Percentiles rank a stretch among this genome's conserved stretches.
Evolutionary conservation across 2,888 invertebrate species (phyloP).

Genomic region (Octonoba sinensis): DNA sequence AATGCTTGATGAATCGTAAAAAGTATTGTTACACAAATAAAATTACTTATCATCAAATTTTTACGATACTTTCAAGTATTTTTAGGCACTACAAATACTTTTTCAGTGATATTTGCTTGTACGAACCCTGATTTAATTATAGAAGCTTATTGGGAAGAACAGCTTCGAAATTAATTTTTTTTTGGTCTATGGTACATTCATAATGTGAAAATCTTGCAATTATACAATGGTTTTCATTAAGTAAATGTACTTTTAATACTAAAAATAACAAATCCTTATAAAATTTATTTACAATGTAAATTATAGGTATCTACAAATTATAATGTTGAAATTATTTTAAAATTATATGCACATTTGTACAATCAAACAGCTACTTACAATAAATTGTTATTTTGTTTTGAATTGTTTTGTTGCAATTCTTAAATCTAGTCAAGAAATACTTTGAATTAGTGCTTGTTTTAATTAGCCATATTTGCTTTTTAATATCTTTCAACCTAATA

Average conservation of each 20-base stretch:
- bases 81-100: no score
- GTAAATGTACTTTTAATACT: slow-evolving; percentile 1
- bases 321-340: slow-evolving; percentile 9
- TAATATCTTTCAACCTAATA: slow-evolving; percentile 22
- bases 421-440: slow-evolving; percentile 9
- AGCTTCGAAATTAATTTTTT: no score
- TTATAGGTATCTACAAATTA: not conserved
- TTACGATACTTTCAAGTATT: no score
- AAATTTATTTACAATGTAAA: not conserved
- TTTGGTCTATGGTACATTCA: no score
- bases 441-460: not conserved
- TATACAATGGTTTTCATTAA: not conserved
- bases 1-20: no score
- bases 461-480: slow-evolving; percentile 6
- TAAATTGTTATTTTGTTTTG: not conserved
- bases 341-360: not conserved
- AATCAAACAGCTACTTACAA: not conserved
- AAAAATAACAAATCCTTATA: slow-evolving; percentile 2
- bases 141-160: no score
- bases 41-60: no score
- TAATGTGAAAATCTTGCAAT: not conserved
- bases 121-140: no score
- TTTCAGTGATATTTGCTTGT: no score
- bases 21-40: no score
- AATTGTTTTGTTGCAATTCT: not conserved